Evolutionary conservation across 2,797 vertebrate genomes (phyloP).

Genomic region (Schizopygopsis malacanthus): DNA sequence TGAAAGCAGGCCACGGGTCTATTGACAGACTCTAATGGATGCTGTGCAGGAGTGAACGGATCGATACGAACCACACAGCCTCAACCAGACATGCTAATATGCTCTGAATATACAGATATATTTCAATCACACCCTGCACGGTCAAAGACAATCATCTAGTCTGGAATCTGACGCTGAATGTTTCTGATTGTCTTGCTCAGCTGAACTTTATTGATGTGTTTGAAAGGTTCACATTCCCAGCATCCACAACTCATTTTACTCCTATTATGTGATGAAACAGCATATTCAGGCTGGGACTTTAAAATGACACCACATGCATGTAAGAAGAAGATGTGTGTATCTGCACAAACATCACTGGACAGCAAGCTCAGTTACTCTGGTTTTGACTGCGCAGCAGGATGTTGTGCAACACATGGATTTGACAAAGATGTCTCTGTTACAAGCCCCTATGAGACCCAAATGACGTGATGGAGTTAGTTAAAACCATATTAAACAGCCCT

Average conservation of each 20-base stretch:
- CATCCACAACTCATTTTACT: neutral
- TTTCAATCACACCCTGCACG: neutral
- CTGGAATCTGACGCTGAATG: neutral
- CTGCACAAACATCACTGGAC: neutral
- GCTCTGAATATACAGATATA: neutral
- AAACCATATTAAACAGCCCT: neutral
- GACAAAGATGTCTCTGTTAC: conserved; percentile 22
- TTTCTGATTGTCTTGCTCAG: neutral
- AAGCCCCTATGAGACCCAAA: neutral
- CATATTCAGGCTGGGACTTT: neutral
- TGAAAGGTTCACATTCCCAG: neutral
- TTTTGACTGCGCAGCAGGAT: neutral
- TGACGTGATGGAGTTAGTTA: neutral
- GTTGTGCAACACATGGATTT: neutral
- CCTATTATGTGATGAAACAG: too few relatives aligned
- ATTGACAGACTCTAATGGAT: conserved; percentile 1
- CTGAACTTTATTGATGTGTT: too few relatives aligned
- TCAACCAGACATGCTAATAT: neutral
- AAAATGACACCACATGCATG: neutral
- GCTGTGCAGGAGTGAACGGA: neutral
- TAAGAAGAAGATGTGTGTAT: neutral
- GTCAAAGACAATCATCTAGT: neutral
- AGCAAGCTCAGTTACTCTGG: neutral
- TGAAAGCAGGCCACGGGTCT: neutral
- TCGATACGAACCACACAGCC: neutral